Evolutionary conservation across 1,140 invertebrate species (phyloP), one percentile per base, ranked within the genome.

Genomic region (Philaenus spumarius): DNA sequence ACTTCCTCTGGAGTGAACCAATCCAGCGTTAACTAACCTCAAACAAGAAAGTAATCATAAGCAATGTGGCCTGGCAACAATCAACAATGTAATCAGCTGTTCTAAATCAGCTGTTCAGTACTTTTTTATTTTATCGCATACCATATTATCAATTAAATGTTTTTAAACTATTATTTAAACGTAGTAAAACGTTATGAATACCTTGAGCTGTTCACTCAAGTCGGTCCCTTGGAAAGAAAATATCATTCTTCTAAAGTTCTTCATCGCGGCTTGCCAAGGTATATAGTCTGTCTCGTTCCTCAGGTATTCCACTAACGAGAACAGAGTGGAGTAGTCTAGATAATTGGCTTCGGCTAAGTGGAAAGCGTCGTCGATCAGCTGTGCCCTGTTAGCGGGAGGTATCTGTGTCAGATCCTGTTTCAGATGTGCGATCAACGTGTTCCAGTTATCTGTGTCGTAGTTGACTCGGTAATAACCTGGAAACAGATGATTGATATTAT

Each of bases 331-430:
- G 23, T 62, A 62, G 9, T 35, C n/a, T 2, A 67, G 40, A 15
- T 37, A 22, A 5, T 56, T 57, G 12, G 77, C 78, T 62, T 82
- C 78, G 0, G 84, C 86, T 42, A 94, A 73, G 67, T 86, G 85
- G 66, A 93, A 82, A 1, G 88, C 79, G 72, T 95, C 91, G 64
- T 93, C 87, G 9, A 95, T 78, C 1, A 95, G 68, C 65, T 90
- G 86, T 0, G 88, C 90, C 40, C 87, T 78, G 55, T 87, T 87
- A 0, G 86, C 73, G 4, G 70, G 65, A 15, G 72, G 59, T 20
- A 82, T 78, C 2, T 73, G 69, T 57, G 76, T 48, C 0, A 76
- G 73, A 11, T 74, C 48, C 0, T 66, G 66, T 42, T 76, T 77
- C 0, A 85, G 73, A 6, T 77, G 76, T 5, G 75, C 63, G n/a